These are phyloP conservation scores for Malurus elegans DNA, from an alignment of 2,113 vertebrate species.

Conservation along the genomic window DNA sequence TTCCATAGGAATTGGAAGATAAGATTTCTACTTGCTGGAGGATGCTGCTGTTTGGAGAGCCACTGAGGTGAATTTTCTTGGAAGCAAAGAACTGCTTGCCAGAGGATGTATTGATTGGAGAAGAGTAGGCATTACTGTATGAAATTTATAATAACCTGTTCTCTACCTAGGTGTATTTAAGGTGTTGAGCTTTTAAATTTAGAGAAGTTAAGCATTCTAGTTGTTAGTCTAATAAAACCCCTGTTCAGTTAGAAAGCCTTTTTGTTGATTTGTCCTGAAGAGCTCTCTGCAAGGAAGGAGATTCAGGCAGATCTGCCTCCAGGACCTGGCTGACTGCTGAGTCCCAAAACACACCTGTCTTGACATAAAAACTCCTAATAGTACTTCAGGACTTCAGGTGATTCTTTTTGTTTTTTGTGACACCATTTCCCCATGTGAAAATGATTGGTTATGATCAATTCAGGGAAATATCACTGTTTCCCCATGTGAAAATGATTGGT, in stretches of 20 bases:
- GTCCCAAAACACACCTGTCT: neutral
- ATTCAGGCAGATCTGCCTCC: neutral
- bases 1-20: neutral
- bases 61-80: neutral
- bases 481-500: neutral
- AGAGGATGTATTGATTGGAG: neutral
- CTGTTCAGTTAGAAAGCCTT: neutral
- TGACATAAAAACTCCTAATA: neutral
- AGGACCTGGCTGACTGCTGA: neutral
- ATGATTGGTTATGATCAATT: neutral
- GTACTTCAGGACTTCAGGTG: neutral
- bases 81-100: neutral
- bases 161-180: neutral
- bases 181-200: neutral
- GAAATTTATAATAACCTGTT: neutral
- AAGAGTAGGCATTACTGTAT: neutral
- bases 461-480: neutral
- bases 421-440: neutral
- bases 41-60: neutral
- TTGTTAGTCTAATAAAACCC: neutral
- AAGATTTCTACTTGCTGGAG: neutral
- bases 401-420: neutral
- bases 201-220: neutral
- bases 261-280: neutral
- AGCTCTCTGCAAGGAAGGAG: neutral